Percentiles rank a stretch among this genome's conserved stretches.
Evolutionary conservation across 2,797 vertebrate genomes (phyloP).

Genomic region (Myoxocephalus aenaeus): DNA sequence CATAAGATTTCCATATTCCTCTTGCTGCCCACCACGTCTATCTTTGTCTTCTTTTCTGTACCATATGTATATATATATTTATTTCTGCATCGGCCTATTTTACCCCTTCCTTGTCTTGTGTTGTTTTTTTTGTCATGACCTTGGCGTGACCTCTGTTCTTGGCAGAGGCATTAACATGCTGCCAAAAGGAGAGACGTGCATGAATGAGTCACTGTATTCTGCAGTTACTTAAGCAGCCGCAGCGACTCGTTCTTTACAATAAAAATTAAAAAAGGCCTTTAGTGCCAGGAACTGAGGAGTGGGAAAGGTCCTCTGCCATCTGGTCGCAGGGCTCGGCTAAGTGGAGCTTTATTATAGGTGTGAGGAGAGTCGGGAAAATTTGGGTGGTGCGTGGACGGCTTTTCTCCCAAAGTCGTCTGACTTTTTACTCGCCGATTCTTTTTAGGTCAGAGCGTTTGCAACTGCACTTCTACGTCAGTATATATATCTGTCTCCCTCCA

Average conservation of each 20-base stretch:
- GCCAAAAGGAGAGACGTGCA: neutral
- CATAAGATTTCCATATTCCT: neutral
- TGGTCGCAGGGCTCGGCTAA: neutral
- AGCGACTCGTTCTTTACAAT: neutral
- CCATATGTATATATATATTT: neutral
- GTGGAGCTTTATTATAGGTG: neutral
- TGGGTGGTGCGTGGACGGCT: neutral
- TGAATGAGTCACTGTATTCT: conserved; percentile 10
- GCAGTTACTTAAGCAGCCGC: neutral
- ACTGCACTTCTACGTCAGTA: neutral
- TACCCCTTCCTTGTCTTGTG: neutral
- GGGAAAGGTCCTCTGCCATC: neutral
- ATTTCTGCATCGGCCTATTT: neutral
- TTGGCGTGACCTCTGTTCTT: conserved; percentile 6
- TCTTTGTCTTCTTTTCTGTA: neutral
- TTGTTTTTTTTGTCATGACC: neutral
- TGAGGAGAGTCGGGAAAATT: too few relatives aligned
- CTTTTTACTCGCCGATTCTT: neutral
- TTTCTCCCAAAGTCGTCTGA: neutral
- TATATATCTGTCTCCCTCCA: neutral
- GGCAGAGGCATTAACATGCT: conserved; percentile 1
- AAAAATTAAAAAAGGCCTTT: conserved; percentile 3
- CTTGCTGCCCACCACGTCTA: neutral
- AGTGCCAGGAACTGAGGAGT: too few relatives aligned
- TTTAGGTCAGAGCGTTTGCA: neutral